These are phyloP conservation scores for Drosophila ogumai DNA, from an alignment of 1,140 invertebrate species.

Conservation along the genomic window DNA sequence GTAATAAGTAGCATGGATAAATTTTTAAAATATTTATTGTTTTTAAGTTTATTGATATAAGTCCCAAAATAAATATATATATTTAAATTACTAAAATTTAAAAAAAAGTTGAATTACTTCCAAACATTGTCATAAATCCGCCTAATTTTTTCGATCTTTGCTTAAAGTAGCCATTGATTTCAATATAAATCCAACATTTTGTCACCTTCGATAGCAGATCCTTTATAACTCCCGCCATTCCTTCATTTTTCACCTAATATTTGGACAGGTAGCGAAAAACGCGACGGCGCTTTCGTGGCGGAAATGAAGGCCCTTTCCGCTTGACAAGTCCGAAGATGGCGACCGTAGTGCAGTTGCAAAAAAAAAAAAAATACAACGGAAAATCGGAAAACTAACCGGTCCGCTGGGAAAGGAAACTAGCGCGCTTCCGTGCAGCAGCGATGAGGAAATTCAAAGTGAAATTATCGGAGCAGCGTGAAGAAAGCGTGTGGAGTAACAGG, in stretches of 20 bases:
- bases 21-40: no score
- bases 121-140: neutral
- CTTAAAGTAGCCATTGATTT: neutral
- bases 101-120: no score
- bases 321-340: conserved; percentile 71
- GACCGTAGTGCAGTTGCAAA: conserved; percentile 23
- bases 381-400: conserved; percentile 37
- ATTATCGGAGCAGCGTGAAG: conserved; percentile 77
- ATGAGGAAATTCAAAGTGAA: conserved; percentile 79
- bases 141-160: neutral
- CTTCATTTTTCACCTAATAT: conserved; percentile 1
- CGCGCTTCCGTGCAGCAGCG: conserved; percentile 62
- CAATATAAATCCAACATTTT: neutral
- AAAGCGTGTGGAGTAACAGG: conserved; percentile 58
- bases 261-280: conserved; percentile 13
- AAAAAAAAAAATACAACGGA: conserved; percentile 20
- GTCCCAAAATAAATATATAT: no score
- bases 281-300: conserved; percentile 53
- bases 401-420: conserved; percentile 54
- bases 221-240: neutral
- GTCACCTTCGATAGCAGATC: neutral
- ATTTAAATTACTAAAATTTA: no score
- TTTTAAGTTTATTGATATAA: no score
- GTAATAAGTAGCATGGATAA: neutral
- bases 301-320: conserved; percentile 81